These are phyloP conservation scores for Melieria omissa DNA, from an alignment of 2,888 invertebrate genomes.

Conservation along the genomic window DNA sequence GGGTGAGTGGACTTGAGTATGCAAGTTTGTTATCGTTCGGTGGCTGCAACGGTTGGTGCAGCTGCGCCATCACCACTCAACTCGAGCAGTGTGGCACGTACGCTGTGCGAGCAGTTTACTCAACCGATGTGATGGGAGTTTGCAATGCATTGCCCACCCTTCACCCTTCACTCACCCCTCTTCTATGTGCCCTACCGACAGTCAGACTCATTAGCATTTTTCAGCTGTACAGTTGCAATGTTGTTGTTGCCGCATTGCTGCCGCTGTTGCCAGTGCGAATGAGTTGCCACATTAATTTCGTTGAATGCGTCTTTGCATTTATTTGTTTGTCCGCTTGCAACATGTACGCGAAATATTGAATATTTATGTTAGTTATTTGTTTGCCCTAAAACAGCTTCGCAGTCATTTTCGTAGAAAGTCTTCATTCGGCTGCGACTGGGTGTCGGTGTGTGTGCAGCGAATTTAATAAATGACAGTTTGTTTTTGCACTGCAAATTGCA, in stretches of 20 bases:
- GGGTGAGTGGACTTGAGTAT: no score
- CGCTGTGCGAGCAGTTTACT: no score
- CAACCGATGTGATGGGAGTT: slow-evolving; percentile 35
- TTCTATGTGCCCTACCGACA: slow-evolving; percentile 21
- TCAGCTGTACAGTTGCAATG: slow-evolving; percentile 9
- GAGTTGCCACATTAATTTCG: slow-evolving; percentile 5
- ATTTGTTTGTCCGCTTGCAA: not conserved
- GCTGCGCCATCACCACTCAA: slow-evolving; percentile 18
- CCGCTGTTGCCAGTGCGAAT: not conserved
- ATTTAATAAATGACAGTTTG: slow-evolving; percentile 6
- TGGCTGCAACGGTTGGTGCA: not conserved
- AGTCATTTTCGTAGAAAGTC: no score
- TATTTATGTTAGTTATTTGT: not conserved
- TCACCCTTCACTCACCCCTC: not conserved
- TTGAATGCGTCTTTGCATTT: not conserved
- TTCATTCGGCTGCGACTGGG: no score
- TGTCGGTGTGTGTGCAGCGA: not conserved
- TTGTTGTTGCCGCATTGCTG: not conserved
- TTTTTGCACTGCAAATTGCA: not conserved
- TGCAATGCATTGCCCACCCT: slow-evolving; percentile 35
- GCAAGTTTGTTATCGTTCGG: no score
- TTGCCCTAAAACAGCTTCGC: no score
- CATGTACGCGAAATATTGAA: no score
- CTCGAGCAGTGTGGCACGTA: no score
- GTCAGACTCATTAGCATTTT: slow-evolving; percentile 43